Percentiles rank a stretch among this genome's conserved stretches.
phyloP scores from a whole-genome alignment of 2,113 vertebrate genomes.

The Gila orcuttii region DNA sequence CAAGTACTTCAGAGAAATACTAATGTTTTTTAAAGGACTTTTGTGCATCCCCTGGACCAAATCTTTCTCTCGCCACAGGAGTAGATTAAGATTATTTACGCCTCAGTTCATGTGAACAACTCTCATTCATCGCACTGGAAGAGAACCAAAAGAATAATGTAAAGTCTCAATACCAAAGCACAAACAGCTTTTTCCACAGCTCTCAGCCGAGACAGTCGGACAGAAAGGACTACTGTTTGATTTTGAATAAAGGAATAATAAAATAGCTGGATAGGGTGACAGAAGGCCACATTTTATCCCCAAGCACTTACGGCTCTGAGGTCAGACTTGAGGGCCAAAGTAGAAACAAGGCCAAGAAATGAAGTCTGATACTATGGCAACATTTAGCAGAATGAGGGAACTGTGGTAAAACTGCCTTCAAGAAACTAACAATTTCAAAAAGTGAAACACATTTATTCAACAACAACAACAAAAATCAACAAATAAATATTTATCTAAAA shows the following conservation, averaged over 20 bases:
- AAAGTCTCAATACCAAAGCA: constrained; percentile 14
- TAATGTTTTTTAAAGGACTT: constrained; percentile 7
- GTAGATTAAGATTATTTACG: constrained; percentile 49
- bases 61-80: constrained; percentile 37
- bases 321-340: constrained; percentile 5
- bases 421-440: background rate
- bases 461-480: background rate
- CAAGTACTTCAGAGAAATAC: constrained; percentile 16
- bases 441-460: background rate
- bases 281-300: background rate
- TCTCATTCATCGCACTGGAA: constrained; percentile 46
- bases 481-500: background rate
- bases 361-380: background rate
- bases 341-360: background rate
- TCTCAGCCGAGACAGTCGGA: background rate
- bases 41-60: constrained; percentile 14
- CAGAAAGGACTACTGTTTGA: constrained; percentile 34
- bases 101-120: constrained; percentile 48
- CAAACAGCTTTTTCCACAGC: background rate
- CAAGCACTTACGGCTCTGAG: background rate
- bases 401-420: background rate
- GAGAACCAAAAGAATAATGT: constrained; percentile 21
- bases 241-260: constrained; percentile 30
- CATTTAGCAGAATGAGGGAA: background rate
- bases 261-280: constrained; percentile 15